Conservation (phyloP, 2,888 invertebrate genomes). For the Unio pictorum region DNA sequence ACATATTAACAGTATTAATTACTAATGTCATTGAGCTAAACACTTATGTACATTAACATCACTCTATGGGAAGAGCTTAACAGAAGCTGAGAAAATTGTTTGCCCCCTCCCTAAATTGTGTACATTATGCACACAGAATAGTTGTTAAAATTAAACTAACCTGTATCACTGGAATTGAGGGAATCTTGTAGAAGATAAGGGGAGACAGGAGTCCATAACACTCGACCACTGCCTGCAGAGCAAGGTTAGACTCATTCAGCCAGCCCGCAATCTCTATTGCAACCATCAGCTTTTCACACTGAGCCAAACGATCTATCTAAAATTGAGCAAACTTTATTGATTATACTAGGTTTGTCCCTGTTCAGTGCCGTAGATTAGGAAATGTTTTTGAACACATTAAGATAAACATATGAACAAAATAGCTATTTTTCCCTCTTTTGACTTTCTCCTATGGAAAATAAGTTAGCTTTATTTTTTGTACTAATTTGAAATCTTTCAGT, state of each 20-base stretch:
- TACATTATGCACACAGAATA: neutral
- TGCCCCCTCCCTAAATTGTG: neutral
- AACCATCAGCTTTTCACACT: constrained; percentile 70
- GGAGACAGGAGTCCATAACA: constrained; percentile 71
- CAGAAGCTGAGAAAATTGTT: too few relatives aligned
- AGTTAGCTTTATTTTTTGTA: too few relatives aligned
- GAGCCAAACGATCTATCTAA: constrained; percentile 62
- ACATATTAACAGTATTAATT: neutral
- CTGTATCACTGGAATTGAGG: constrained; percentile 65
- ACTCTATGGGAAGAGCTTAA: neutral
- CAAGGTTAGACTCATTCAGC: constrained; percentile 69
- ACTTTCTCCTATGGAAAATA: too few relatives aligned
- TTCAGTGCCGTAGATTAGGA: too few relatives aligned
- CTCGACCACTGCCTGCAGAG: constrained; percentile 69
- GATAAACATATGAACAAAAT: too few relatives aligned
- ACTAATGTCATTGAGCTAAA: neutral
- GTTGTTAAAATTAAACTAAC: constrained; percentile 30
- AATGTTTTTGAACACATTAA: too few relatives aligned
- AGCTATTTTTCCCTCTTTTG: too few relatives aligned
- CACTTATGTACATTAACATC: neutral
- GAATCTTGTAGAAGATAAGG: constrained; percentile 69
- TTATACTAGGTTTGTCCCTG: too few relatives aligned
- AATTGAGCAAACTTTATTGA: constrained; percentile 1
- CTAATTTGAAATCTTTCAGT: too few relatives aligned
- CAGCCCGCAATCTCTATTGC: constrained; percentile 69